Evolutionary conservation across 2,113 vertebrate genomes (phyloP).

Genomic region (Gallinago media): DNA sequence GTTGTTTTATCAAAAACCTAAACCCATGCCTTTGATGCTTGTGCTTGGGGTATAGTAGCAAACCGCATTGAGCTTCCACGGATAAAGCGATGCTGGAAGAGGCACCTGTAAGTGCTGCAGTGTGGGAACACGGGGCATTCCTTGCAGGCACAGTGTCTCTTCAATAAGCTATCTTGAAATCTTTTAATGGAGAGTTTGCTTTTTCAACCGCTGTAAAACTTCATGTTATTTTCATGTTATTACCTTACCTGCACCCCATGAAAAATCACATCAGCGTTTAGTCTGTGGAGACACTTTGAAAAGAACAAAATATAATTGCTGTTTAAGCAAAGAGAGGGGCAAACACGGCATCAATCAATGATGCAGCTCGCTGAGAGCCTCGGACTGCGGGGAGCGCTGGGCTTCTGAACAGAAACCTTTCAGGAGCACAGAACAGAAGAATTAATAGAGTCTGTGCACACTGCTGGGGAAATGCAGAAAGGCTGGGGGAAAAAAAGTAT

Average conservation of each 20-base stretch:
- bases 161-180: neutral
- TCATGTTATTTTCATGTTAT: neutral
- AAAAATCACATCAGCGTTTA: neutral
- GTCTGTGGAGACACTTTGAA: neutral
- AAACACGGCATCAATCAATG: accelerated
- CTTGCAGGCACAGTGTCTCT: neutral
- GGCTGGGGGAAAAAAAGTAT: neutral
- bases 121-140: neutral
- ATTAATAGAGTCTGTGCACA: neutral
- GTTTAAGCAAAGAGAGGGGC: neutral
- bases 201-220: neutral
- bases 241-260: neutral
- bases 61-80: neutral
- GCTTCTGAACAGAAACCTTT: neutral
- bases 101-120: neutral
- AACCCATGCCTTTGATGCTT: neutral
- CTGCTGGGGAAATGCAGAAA: neutral
- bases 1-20: neutral
- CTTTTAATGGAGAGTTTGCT: neutral
- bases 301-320: neutral
- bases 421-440: neutral
- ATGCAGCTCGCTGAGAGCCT: neutral
- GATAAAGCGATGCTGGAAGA: neutral
- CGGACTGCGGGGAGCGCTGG: accelerated
- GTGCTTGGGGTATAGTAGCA: neutral